phyloP scores from a whole-genome alignment of 2,888 invertebrate genomes.

The Thysanoteuthis rhombus region DNA sequence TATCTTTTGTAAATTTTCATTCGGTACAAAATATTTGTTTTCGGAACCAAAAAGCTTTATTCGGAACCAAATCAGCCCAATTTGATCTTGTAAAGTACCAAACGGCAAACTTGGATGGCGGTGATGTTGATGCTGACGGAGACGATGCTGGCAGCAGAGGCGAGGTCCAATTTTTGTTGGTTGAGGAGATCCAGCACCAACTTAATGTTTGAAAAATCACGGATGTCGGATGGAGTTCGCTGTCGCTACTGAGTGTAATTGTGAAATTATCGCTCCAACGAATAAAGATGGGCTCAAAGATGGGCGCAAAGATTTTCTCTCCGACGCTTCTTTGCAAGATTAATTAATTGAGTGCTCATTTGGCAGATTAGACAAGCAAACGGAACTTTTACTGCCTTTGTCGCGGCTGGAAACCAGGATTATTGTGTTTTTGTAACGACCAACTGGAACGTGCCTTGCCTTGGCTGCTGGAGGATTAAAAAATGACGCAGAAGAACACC shows the following conservation, averaged over 20 bases:
- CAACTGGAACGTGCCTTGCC: background rate
- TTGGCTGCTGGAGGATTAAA: background rate
- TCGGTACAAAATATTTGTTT: too few species aligned
- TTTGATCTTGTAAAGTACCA: too few species aligned
- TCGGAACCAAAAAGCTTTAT: too few species aligned
- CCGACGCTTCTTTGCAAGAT: background rate
- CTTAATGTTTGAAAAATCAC: background rate
- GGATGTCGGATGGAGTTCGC: background rate
- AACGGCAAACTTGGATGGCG: too few species aligned
- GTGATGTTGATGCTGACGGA: too few species aligned
- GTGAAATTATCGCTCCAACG: background rate
- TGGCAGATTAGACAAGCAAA: background rate
- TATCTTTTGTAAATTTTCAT: too few species aligned
- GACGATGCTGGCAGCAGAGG: too few species aligned
- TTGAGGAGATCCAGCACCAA: background rate
- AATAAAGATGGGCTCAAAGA: background rate
- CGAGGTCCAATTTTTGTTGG: background rate
- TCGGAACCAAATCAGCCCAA: too few species aligned
- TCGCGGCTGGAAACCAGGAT: background rate
- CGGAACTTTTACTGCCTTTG: background rate
- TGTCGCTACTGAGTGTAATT: background rate
- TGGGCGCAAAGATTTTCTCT: background rate
- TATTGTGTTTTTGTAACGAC: constrained; percentile 12
- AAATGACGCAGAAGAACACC: background rate
- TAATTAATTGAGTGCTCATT: constrained; percentile 24